Evolutionary conservation across 2,113 vertebrate species (phyloP).

Genomic region (Cyrtonyx montezumae): DNA sequence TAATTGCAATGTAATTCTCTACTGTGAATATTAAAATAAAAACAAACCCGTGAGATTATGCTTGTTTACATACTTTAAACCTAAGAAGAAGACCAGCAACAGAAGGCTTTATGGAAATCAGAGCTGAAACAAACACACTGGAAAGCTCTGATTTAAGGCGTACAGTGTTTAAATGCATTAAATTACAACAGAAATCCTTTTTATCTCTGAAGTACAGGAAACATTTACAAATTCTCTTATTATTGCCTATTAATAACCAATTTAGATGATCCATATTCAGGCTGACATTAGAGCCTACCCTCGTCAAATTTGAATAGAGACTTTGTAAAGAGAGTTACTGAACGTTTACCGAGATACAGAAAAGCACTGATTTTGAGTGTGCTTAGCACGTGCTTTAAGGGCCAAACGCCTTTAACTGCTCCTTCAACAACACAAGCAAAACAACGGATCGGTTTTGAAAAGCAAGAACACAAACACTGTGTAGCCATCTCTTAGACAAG

Average conservation of each 20-base stretch:
- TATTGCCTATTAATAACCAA: not conserved
- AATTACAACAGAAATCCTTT: not conserved
- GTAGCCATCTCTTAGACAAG: not conserved
- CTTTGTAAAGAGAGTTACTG: not conserved
- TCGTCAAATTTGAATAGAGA: not conserved
- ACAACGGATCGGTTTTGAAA: not conserved
- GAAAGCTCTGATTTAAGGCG: not conserved
- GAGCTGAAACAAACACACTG: not conserved
- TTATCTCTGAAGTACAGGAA: not conserved
- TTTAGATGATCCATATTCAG: not conserved
- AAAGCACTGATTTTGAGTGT: not conserved
- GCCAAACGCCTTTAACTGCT: not conserved
- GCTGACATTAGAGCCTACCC: not conserved
- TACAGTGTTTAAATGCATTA: not conserved
- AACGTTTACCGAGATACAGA: not conserved
- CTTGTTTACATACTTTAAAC: not conserved
- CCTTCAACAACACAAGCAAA: not conserved
- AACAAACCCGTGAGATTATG: not conserved
- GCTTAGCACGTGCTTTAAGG: not conserved
- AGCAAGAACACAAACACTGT: not conserved
- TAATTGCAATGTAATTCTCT: not conserved
- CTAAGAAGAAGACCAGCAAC: not conserved
- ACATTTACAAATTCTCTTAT: not conserved
- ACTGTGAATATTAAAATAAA: not conserved
- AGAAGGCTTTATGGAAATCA: not conserved